These are phyloP conservation scores for Pampusana beccarii DNA, from an alignment of 2,113 vertebrate genomes.

Conservation along the genomic window DNA sequence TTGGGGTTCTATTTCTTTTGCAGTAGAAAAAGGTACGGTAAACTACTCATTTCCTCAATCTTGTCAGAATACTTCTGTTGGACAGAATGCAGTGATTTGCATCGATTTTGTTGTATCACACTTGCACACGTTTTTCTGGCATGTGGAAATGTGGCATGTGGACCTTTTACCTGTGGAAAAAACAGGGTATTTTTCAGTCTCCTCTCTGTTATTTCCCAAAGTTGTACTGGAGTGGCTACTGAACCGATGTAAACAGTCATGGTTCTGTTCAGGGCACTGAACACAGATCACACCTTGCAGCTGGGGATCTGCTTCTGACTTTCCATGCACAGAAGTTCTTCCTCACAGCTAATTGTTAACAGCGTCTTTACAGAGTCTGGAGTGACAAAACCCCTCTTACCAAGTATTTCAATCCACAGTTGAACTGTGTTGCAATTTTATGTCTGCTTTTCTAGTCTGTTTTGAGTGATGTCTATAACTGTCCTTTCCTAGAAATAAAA, in stretches of 20 bases:
- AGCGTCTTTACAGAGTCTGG: background rate
- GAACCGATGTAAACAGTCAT: background rate
- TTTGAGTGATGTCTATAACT: background rate
- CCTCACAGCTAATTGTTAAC: background rate
- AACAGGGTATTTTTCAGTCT: background rate
- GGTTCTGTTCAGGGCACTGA: background rate
- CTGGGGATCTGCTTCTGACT: background rate
- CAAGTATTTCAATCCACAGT: background rate
- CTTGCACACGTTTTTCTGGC: background rate
- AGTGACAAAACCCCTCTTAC: background rate
- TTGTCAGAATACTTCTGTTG: background rate
- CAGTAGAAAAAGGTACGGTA: background rate
- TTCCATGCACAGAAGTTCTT: background rate
- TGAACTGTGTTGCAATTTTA: background rate
- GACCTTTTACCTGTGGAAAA: background rate
- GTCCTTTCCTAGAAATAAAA: conserved; percentile 26
- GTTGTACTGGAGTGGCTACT: background rate
- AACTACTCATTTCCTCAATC: background rate
- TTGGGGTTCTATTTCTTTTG: background rate
- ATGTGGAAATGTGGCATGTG: fast-evolving
- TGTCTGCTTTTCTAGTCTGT: background rate
- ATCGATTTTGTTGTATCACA: background rate
- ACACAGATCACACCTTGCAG: background rate
- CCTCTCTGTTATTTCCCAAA: background rate
- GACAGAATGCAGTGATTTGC: fast-evolving